Conservation (phyloP, 2,797 vertebrate species). For the Pangasius mekongensis region DNA sequence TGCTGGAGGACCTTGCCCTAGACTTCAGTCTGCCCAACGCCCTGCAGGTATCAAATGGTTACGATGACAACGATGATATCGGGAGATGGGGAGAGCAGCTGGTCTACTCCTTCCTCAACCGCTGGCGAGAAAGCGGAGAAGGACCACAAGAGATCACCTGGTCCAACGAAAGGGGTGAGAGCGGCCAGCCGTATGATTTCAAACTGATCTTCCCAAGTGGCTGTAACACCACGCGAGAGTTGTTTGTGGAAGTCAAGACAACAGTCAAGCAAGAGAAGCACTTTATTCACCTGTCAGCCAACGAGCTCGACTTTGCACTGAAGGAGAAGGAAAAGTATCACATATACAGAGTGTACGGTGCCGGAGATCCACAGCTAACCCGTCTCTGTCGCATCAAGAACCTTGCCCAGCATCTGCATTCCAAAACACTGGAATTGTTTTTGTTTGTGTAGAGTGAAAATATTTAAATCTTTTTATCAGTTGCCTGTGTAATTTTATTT, state of each 20-base stretch:
- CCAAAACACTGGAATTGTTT: conserved; percentile 75
- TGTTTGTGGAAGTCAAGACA: conserved; percentile 81
- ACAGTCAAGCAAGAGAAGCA: conserved; percentile 74
- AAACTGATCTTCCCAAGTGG: conserved; percentile 62
- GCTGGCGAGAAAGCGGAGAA: conserved; percentile 69
- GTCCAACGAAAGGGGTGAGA: conserved; percentile 77
- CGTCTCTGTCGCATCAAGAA: conserved; percentile 78
- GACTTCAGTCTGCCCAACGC: conserved; percentile 68
- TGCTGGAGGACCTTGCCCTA: conserved; percentile 75
- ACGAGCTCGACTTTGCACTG: conserved; percentile 79
- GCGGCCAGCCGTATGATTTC: conserved; percentile 78
- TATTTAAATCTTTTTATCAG: not conserved
- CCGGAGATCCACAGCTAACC: conserved; percentile 70
- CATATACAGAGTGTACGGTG: conserved; percentile 76
- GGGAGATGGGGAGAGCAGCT: conserved; percentile 80
- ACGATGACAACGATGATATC: conserved; percentile 61
- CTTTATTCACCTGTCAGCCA: conserved; percentile 77
- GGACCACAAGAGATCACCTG: conserved; percentile 69
- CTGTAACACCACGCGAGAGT: conserved; percentile 26
- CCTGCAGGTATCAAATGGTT: conserved; percentile 66
- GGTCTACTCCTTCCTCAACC: conserved; percentile 76
- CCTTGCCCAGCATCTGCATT: conserved; percentile 79
- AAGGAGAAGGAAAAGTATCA: conserved; percentile 75
- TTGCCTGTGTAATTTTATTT: not conserved
- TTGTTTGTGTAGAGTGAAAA: conserved; percentile 69